A percentile compares a stretch with the other conserved stretches of the same genome.
These are phyloP conservation scores for Micromesistius poutassou DNA, from an alignment of 2,797 vertebrate species.

Conservation along the genomic window DNA sequence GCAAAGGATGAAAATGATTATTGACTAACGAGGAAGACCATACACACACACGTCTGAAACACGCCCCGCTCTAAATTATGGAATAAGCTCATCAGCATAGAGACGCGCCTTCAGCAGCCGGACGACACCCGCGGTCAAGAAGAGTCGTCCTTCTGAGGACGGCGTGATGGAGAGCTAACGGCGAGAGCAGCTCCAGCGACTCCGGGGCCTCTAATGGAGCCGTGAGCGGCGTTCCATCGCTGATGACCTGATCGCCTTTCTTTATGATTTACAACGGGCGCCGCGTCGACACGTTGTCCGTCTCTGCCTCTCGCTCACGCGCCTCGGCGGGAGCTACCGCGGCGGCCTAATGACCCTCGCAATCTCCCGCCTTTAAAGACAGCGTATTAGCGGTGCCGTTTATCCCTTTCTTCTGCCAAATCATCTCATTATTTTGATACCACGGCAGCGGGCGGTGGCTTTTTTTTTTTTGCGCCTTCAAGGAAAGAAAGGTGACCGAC, in stretches of 20 bases:
- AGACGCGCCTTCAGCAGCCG: background rate
- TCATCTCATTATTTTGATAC: conserved; percentile 53
- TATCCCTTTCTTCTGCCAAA: conserved; percentile 45
- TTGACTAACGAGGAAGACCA: background rate
- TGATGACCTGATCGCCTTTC: conserved; percentile 20
- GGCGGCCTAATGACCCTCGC: conserved; percentile 43
- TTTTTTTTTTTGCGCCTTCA: no score
- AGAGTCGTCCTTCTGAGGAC: background rate
- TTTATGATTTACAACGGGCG: conserved; percentile 25
- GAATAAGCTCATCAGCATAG: background rate
- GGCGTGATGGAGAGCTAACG: background rate
- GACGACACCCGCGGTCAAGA: background rate
- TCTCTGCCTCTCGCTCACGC: conserved; percentile 13
- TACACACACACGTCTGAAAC: background rate
- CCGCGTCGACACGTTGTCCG: conserved; percentile 9
- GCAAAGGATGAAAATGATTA: background rate
- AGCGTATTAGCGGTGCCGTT: conserved; percentile 50
- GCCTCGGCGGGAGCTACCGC: conserved; percentile 44
- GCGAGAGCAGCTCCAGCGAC: background rate
- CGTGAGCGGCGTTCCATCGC: conserved; percentile 5
- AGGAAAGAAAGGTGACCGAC: conserved; percentile 13
- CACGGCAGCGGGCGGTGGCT: conserved; percentile 21
- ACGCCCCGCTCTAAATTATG: background rate
- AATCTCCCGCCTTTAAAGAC: conserved; percentile 40
- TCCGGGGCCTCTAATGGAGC: background rate